A percentile compares a stretch with the other conserved stretches of the same genome.
phyloP scores from a whole-genome alignment of 1,140 invertebrate genomes.

The Micrasema longulum region DNA sequence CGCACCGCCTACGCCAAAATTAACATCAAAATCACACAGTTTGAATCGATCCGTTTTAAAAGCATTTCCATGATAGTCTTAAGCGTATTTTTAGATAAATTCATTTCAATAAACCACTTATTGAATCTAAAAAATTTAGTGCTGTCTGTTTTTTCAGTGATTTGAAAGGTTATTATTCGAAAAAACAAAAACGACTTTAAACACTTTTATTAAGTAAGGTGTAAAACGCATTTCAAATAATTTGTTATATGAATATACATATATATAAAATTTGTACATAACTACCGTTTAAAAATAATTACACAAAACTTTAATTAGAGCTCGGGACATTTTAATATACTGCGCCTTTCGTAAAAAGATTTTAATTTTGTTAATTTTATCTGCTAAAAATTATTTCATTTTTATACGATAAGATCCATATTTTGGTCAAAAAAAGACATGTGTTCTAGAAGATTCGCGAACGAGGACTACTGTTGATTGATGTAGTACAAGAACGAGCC shows the following conservation, averaged over 20 bases:
- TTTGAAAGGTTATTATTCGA: not conserved
- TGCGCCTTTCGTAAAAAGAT: not conserved
- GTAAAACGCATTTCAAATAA: too few species aligned
- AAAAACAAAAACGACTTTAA: too few species aligned
- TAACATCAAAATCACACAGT: not conserved
- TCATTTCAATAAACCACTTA: not conserved
- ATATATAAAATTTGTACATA: too few species aligned
- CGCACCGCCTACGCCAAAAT: not conserved
- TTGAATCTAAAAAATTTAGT: not conserved
- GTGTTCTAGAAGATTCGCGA: not conserved
- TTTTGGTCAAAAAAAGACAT: too few species aligned
- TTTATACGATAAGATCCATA: too few species aligned
- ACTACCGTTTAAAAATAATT: not conserved
- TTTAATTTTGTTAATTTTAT: conserved; percentile 8
- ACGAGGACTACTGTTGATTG: not conserved
- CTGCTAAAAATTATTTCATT: not conserved
- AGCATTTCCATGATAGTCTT: not conserved
- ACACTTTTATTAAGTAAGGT: too few species aligned
- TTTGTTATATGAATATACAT: not conserved
- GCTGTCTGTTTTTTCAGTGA: not conserved
- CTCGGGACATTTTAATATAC: not conserved
- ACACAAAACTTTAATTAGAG: conserved; percentile 4
- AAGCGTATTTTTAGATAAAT: not conserved
- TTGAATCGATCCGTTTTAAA: not conserved
- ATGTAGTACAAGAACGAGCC: conserved; percentile 3